Evolutionary conservation across 2,888 invertebrate genomes (phyloP), one percentile per base, ranked within the genome.

Genomic region (Cryptocheilus praepositus): DNA sequence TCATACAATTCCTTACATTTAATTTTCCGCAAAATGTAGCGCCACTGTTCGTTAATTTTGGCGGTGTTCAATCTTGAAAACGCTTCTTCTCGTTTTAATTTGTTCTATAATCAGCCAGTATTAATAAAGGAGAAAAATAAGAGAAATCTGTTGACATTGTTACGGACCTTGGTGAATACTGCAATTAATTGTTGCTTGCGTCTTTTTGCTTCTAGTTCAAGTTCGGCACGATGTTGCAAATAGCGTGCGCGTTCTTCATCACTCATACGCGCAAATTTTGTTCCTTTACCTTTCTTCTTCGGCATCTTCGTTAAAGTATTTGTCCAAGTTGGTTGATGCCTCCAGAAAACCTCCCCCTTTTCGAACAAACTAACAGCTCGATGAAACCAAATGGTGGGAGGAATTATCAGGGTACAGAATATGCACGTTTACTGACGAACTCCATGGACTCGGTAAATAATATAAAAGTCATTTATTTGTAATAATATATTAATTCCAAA

Each of bases 11-110:
- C 94, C 67, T 93, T 92, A 82, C 94, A 93, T 90, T 96, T 96
- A 59, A 93, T 91, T 84, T 92, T 92, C 0, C 96, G 91, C 62
- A 96, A 89, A 67, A 95, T 92, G 70, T 92, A 93, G 55, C 96
- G 92, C 96, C 96, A 96, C 87, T 94, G 93, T 88, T 95, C 95
- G 84, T 96, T 95, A 61, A 96, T 93, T 89, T 96, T 96, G 0
- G 96, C 95, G 70, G 93, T 91, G 85, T 96, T 96, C 58, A 95
- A 89, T 57, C 95, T 92, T 2, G 94, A 92, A 86, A 93, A 95
- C 0, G 92, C 92, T 86, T 95, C 95, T 87, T 96, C 96, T 73
- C 92, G 93, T 86, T 93, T 94, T 7, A 96, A 89, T 91, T 96
- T 96, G 83, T 94, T 95, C 95, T 96, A 86, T 15, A 65, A 63